These are phyloP conservation scores for Saxidomus purpurata DNA, from an alignment of 1,140 invertebrate genomes.

Conservation along the genomic window DNA sequence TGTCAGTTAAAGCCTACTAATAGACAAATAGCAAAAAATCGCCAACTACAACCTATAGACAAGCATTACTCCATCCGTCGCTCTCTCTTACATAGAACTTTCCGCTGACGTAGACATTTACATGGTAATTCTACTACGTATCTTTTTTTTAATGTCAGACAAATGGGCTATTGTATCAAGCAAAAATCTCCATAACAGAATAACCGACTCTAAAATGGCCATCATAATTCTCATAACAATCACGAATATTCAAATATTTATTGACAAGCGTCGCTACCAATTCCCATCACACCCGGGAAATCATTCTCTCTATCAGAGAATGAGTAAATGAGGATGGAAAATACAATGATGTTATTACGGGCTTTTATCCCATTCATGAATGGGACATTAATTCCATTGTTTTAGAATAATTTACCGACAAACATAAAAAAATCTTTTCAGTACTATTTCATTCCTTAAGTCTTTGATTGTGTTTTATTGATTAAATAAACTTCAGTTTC, in stretches of 20 bases:
- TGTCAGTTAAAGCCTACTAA: neutral
- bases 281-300: neutral
- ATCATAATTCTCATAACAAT: slow-evolving; percentile 9
- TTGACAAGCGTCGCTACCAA: slow-evolving; percentile 2
- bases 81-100: neutral
- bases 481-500: too few species aligned
- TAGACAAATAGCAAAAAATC: neutral
- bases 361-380: neutral
- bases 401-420: too few species aligned
- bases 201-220: slow-evolving; percentile 7
- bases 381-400: too few species aligned
- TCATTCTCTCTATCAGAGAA: neutral
- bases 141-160: neutral
- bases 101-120: neutral
- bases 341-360: neutral
- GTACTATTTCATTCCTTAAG: too few species aligned
- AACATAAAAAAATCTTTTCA: too few species aligned
- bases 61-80: neutral
- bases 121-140: neutral
- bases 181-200: neutral
- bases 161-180: neutral
- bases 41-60: neutral
- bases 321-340: neutral
- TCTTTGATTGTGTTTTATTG: too few species aligned
- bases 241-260: neutral